Percentiles rank a stretch among this genome's conserved stretches.
Evolutionary conservation across 1,140 invertebrate genomes (phyloP).

Genomic region (Penaeus chinensis): DNA sequence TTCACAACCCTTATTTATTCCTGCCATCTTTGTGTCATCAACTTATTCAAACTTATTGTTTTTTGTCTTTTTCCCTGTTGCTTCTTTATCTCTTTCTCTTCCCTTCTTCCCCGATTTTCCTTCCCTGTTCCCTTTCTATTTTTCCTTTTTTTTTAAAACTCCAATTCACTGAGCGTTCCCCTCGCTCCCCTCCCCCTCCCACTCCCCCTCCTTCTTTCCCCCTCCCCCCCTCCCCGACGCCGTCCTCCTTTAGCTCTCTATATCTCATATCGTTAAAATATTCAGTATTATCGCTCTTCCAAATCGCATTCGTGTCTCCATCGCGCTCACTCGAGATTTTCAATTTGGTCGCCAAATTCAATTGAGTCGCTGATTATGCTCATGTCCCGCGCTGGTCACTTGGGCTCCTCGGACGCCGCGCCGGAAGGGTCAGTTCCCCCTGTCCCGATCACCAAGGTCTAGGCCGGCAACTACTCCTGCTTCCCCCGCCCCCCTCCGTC

Average conservation of each 20-base stretch:
- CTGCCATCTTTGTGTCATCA: too few relatives aligned
- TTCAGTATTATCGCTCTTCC: slow-evolving; percentile 40
- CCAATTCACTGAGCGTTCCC: too few relatives aligned
- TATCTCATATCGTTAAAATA: slow-evolving; percentile 28
- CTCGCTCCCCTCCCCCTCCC: neutral
- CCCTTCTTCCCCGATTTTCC: too few relatives aligned
- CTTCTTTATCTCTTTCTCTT: too few relatives aligned
- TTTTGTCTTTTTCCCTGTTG: too few relatives aligned
- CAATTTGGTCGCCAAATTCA: slow-evolving; percentile 62
- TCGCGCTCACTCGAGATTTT: slow-evolving; percentile 61
- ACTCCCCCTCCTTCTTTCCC: too few relatives aligned
- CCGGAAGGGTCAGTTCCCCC: slow-evolving; percentile 38
- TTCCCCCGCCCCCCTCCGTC: neutral
- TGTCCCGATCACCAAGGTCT: slow-evolving; percentile 2
- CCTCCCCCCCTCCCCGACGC: neutral
- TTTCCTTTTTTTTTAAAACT: neutral
- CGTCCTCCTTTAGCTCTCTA: slow-evolving; percentile 6
- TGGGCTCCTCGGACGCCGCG: slow-evolving; percentile 18
- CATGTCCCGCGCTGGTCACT: slow-evolving; percentile 55
- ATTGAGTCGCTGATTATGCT: slow-evolving; percentile 60
- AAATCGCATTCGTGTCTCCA: slow-evolving; percentile 60
- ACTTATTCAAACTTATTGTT: too few relatives aligned
- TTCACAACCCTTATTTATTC: too few relatives aligned
- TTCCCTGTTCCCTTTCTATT: neutral
- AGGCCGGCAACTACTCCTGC: neutral